Evolutionary conservation across 2,113 vertebrate genomes (phyloP).

Genomic region (Toxotes jaculatrix): DNA sequence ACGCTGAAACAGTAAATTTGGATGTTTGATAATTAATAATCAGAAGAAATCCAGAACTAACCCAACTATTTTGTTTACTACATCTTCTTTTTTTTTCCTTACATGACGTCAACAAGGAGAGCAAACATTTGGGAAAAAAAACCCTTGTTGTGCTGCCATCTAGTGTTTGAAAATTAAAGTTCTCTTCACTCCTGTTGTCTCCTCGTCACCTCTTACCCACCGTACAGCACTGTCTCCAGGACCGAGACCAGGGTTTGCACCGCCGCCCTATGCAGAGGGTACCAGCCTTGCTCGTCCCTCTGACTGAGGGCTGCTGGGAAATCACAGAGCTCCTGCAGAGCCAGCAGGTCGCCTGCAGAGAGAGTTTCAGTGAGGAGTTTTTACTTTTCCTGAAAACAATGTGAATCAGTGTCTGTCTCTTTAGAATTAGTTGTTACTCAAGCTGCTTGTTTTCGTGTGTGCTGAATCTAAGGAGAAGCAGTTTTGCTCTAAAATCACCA

Average conservation of each 20-base stretch:
- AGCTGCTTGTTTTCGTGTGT: no score
- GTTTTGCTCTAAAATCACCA: no score
- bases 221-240: conserved; percentile 87
- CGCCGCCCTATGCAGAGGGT: conserved; percentile 87
- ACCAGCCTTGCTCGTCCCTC: conserved; percentile 87
- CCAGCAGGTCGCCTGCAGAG: conserved; percentile 82
- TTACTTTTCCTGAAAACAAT: no score
- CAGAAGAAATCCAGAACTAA: no score
- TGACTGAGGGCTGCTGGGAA: conserved; percentile 86
- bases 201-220: conserved; percentile 74
- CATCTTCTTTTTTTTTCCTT: no score
- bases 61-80: no score
- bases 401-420: no score
- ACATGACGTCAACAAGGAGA: no score
- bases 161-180: background rate
- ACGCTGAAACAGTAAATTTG: conserved; percentile 28
- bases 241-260: conserved; percentile 83
- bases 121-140: no score
- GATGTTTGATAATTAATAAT: no score
- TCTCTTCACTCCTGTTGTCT: background rate
- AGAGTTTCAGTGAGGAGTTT: background rate
- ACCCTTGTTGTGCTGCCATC: background rate
- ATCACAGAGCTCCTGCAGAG: conserved; percentile 86
- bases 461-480: no score
- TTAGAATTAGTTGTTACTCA: no score